Evolutionary conservation across 1,140 invertebrate genomes (phyloP), one percentile per base, ranked within the genome.

Genomic region (Pemphigus obesinymphae): DNA sequence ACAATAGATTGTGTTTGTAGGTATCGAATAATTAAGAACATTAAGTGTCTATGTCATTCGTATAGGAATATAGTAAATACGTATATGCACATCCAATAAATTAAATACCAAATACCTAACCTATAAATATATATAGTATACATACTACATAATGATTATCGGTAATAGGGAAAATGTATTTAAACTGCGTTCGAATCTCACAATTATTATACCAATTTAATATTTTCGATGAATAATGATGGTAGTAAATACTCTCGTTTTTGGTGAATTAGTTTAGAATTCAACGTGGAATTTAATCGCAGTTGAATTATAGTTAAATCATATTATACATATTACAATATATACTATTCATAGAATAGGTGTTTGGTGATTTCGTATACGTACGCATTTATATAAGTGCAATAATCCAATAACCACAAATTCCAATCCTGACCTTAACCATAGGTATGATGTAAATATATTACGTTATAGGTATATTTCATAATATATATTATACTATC

Each of bases 221-320:
- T 70, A 13, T 70, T 70, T 26, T 70, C 43, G 66, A 68, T 40
- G 63, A 68, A 68, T 68, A 40, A 68, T 68, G 20, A 68, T 40
- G 8, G 26, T 43, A 70, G 66, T 70, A 70, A 70, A 70, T 70
- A 70, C 40, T 70, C 37, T 70, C 37, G 66, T 70, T 43, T 68
- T 70, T 70, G 66, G n/a, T 7, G 23, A 70, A 70, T 70, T 70
- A 70, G 37, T 43, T 17, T 43, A 70, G 66, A 70, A 70, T 70
- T 70, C 20, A 3, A 70, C 66, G 34, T 15, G 31, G 11, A 43
- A n/a, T 43, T 37, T 70, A 70, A 70, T 70, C 34, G 37, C 34
- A 43, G n/a, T 43, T 15, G n/a, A 70, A 70, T 70, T 70, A 70
- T 43, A 43, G 61, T 66, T 66, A 66, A 66, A 66, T n/a, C n/a